Base-by-base conservation (phyloP, 2,113 vertebrate genomes). In the Girardinichthys multiradiatus region DNA sequence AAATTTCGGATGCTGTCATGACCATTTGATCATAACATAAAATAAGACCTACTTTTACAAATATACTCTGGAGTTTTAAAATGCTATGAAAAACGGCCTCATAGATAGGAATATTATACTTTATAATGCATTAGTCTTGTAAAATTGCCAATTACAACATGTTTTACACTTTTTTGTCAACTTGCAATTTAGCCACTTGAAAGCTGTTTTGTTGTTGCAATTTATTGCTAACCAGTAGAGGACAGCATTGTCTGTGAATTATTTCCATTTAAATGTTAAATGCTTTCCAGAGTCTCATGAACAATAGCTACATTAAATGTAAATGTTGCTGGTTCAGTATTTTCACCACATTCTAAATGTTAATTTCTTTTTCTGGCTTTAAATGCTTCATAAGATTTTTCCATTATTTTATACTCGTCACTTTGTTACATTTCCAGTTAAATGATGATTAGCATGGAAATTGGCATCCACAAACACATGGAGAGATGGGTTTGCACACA, bases 171-270 rank as follows among this genome's bases (percentile, higher is more conserved):
- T 39, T 51, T 51, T 51, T 24, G 21, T 51, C 5, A 24, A 24
- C 7, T 51, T 51, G 7, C 48, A 51, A 48, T 7, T 48, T 19
- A 21, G 17, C 15, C 6, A 11, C 21, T 24, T 51, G 2, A 11
- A 51, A 51, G 21, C 21, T 7, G 8, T 51, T 21, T 21, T 60
- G 29, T 31, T 61, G 17, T 31, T 17, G 8, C 9, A 21, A 30
- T 21, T 11, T 19, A 21, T 26, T 12, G 0, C 29, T 74, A 19
- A 12, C 64, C 90, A 81, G 57, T 82, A 86, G 91, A 73, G 84
- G 87, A 72, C 81, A 75, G 35, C 76, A 33, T 82, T 86, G 82
- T 76, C 82, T 57, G 54, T 57, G 54, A 15, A 77, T 71, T n/a
- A n/a, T n/a, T n/a, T n/a, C n/a, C n/a, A n/a, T n/a, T n/a, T n/a